Evolutionary conservation across 2,888 invertebrate genomes (phyloP).

Genomic region (Acanthosepion pharaonis): DNA sequence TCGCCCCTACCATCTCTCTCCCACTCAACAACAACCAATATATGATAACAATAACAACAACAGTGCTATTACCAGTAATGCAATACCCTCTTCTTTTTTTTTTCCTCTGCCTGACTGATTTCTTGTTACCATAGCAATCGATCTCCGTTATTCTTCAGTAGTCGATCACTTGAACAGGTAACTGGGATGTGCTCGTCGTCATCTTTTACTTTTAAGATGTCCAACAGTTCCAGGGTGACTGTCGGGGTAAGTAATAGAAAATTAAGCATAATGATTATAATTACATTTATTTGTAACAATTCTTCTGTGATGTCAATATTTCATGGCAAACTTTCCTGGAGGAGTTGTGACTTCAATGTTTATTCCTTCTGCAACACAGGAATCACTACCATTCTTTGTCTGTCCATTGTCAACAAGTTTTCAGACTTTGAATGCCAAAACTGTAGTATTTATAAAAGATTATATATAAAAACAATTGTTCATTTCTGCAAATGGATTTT

Average conservation of each 20-base stretch:
- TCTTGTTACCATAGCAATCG: constrained; percentile 33
- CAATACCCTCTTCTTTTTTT: neutral
- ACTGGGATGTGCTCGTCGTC: neutral
- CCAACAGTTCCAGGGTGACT: neutral
- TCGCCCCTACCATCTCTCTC: neutral
- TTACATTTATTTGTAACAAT: neutral
- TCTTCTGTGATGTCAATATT: too few species aligned
- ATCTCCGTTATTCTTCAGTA: neutral
- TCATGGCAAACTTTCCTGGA: too few species aligned
- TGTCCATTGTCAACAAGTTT: neutral
- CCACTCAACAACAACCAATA: neutral
- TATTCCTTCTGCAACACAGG: neutral
- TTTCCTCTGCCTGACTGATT: neutral
- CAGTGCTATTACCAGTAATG: neutral
- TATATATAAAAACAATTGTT: neutral
- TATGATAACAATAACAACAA: neutral
- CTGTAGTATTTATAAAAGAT: neutral
- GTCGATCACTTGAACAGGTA: constrained; percentile 15
- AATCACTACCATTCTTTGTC: neutral
- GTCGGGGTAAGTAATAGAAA: neutral
- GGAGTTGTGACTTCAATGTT: neutral
- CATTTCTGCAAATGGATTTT: neutral
- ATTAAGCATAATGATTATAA: neutral
- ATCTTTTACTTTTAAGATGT: neutral
- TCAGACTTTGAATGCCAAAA: neutral